A percentile compares a stretch with the other conserved stretches of the same genome.
Conservation (phyloP, 2,113 vertebrate genomes). For the Speoplatyrhinus poulsoni region DNA sequence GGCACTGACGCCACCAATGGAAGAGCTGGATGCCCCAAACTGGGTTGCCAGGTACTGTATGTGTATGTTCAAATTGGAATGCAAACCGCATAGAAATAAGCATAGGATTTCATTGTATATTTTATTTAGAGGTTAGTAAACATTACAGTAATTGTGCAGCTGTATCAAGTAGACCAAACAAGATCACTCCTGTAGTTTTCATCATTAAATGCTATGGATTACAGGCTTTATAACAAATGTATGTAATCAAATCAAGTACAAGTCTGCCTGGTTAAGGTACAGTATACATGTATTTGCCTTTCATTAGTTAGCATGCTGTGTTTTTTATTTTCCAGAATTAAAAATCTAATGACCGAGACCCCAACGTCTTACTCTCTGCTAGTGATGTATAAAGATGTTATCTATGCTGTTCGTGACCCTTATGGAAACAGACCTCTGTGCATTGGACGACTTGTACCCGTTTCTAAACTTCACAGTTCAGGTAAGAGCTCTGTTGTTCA, state of each 20-base stretch:
- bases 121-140: no score
- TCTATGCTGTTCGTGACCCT: constrained; percentile 94
- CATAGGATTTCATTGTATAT: no score
- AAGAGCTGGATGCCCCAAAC: constrained; percentile 87
- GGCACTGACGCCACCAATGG: constrained; percentile 91
- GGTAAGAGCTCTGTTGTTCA: constrained; percentile 51
- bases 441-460: constrained; percentile 89
- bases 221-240: no score
- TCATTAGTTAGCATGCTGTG: neutral
- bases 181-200: no score
- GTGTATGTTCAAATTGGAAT: neutral
- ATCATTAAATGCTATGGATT: no score
- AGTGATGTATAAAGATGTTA: constrained; percentile 93
- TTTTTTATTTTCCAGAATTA: constrained; percentile 82
- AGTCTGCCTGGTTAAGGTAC: neutral
- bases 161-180: no score
- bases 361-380: constrained; percentile 93
- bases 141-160: no score
- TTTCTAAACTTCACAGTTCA: constrained; percentile 81
- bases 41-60: constrained; percentile 92
- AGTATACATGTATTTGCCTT: neutral
- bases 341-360: constrained; percentile 95
- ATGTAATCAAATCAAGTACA: no score
- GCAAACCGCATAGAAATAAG: no score
- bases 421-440: constrained; percentile 95